phyloP scores from a whole-genome alignment of 2,113 vertebrate species.

The Opisthocomus hoazin region DNA sequence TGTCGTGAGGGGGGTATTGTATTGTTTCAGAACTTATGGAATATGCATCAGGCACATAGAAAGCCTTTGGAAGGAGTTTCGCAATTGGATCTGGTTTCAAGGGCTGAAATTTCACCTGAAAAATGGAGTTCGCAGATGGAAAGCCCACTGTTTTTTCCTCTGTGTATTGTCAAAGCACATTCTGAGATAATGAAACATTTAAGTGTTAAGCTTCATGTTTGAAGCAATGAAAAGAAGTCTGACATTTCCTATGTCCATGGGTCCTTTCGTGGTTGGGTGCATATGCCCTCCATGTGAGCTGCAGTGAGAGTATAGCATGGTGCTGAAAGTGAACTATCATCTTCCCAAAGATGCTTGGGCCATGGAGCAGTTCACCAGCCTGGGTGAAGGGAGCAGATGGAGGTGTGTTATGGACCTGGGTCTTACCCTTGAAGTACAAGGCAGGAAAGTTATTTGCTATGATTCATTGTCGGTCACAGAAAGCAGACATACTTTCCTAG shows the following conservation, averaged over 20 bases:
- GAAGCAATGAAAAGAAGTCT: not conserved
- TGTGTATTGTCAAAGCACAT: not conserved
- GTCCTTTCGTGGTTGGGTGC: not conserved
- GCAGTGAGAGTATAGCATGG: not conserved
- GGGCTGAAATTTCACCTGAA: constrained; percentile 26
- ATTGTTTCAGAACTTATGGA: constrained; percentile 3
- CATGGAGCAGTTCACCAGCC: not conserved
- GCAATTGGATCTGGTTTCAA: constrained; percentile 20
- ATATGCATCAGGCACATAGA: not conserved
- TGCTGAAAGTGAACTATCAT: not conserved
- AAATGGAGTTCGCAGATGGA: not conserved
- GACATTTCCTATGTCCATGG: not conserved
- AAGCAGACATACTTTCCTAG: not conserved
- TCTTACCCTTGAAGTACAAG: not conserved
- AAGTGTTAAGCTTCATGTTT: not conserved
- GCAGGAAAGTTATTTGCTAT: not conserved
- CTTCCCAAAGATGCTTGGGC: not conserved
- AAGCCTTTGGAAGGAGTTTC: not conserved
- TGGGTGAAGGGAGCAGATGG: not conserved
- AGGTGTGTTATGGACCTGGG: not conserved
- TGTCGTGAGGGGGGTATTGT: not conserved
- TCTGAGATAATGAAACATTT: not conserved
- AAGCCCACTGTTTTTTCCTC: not conserved
- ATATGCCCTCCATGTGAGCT: not conserved
- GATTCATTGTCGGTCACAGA: not conserved